Conservation (phyloP, 2,113 vertebrate species). For the Enhydra lutris region DNA sequence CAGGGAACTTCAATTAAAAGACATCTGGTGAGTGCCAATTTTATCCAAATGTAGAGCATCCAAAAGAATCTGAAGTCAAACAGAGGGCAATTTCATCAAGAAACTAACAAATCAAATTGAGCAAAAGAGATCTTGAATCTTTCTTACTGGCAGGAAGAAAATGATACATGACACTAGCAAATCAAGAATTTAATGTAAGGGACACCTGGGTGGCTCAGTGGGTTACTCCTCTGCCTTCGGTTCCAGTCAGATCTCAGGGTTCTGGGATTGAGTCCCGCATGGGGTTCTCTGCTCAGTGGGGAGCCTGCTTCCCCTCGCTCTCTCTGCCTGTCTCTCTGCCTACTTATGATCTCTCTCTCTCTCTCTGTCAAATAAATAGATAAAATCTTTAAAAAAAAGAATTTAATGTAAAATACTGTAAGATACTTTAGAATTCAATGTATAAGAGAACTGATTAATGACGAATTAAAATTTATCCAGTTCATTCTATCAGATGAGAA, state of each 20-base stretch:
- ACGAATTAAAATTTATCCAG: conserved; percentile 17
- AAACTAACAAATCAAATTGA: conserved; percentile 54
- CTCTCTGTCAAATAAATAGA: no score
- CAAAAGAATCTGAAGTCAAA: conserved; percentile 52
- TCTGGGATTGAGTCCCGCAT: no score
- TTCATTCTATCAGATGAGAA: neutral
- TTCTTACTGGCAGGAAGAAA: neutral
- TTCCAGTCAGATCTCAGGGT: no score
- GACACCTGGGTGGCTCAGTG: no score
- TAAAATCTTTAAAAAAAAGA: neutral
- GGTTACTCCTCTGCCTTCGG: no score
- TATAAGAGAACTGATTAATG: neutral
- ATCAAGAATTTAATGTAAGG: neutral
- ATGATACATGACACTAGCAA: neutral
- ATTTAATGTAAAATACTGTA: conserved; percentile 1
- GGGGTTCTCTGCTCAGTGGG: no score
- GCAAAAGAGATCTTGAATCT: conserved; percentile 3
- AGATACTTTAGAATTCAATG: neutral
- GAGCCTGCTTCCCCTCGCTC: no score
- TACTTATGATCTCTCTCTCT: no score
- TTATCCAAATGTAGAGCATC: conserved; percentile 46
- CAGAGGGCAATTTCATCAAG: conserved; percentile 64
- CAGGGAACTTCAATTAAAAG: conserved; percentile 65
- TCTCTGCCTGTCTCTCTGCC: no score
- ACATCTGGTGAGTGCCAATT: conserved; percentile 67